Percentiles rank a stretch among this genome's conserved stretches.
phyloP scores from a whole-genome alignment of 2,113 vertebrate species.

The Tachycineta bicolor region DNA sequence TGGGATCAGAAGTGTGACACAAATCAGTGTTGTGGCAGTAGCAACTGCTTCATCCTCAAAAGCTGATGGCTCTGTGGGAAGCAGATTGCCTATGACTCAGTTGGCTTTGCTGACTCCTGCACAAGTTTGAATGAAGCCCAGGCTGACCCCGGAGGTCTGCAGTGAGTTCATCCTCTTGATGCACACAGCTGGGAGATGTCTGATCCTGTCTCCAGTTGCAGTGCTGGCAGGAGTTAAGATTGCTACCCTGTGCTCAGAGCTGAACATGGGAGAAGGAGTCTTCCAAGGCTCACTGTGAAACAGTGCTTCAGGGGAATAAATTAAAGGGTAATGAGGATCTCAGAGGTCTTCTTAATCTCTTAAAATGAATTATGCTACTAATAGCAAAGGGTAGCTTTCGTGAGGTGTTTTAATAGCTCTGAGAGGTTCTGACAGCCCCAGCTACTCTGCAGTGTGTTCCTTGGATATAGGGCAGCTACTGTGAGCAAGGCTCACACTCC shows the following conservation, averaged over 20 bases:
- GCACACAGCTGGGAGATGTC: constrained; percentile 27
- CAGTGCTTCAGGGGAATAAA: not conserved
- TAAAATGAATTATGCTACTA: not conserved
- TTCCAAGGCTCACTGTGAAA: not conserved
- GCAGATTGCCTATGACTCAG: not conserved
- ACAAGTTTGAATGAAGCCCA: constrained; percentile 34
- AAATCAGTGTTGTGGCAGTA: not conserved
- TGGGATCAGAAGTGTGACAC: not conserved
- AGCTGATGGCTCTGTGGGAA: constrained; percentile 19
- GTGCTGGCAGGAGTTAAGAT: not conserved
- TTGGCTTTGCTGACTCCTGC: constrained; percentile 51
- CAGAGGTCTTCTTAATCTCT: not conserved
- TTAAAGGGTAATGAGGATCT: not conserved
- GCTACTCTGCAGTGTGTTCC: not conserved
- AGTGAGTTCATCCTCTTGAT: constrained; percentile 24
- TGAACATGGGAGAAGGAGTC: not conserved
- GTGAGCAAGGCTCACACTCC: not conserved
- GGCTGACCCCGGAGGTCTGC: constrained; percentile 9
- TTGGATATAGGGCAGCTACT: not conserved
- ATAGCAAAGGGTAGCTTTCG: not conserved
- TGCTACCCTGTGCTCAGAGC: not conserved
- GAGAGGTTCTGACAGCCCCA: not conserved
- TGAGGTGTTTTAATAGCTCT: not conserved
- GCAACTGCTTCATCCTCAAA: constrained; percentile 27
- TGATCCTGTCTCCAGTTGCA: not conserved